Base-by-base conservation (phyloP, 2,888 invertebrate species). In the Aphidius colemani region DNA sequence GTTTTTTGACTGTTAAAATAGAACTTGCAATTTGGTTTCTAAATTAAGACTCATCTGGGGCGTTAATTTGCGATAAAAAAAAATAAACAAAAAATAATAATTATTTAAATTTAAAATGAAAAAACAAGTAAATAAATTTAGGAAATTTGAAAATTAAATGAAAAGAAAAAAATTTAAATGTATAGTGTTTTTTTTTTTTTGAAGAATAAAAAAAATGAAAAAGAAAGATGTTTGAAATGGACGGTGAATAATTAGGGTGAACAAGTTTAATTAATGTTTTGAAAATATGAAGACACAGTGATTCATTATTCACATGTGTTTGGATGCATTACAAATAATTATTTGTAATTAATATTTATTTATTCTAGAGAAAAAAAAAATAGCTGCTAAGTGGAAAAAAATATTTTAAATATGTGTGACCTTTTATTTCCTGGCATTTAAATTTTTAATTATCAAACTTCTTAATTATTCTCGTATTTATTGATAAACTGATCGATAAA, bases 31-130 rank as follows among this genome's bases (percentile, higher is more conserved):
- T 61, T 30, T 53, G 55, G 64, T 56, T 53, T 73, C 74, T 75
- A 76, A 76, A 76, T 76, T 75, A 74, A 75, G 76, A 75, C 74
- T 70, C 70, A 74, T 72, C 71, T 71, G 69, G 67, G 67, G 70
- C 70, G 72, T 74, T 75, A 73, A 74, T 75, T 75, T 72, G 72
- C 67, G 4, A 30, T 3, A 2, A 30, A 30, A 30, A 30, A 30
- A 30, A 30, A 30, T 30, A 30, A 30, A 30, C 3, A 30, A 30
- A 30, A 30, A 30, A 30, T 30, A 30, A 30, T 30, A 30, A 30
- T 30, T 5, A 0, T 2, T 30, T 30, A 39, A 46, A 45, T 46
- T 11, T n/a, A 55, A 11, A 11, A 41, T 9, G 4, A 53, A 11
- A n/a, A 55, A 55, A 55, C 11, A 39, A 53, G 7, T 7, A 41